Conservation (phyloP, 2,888 invertebrate species). For the Dexiosoma caninum region DNA sequence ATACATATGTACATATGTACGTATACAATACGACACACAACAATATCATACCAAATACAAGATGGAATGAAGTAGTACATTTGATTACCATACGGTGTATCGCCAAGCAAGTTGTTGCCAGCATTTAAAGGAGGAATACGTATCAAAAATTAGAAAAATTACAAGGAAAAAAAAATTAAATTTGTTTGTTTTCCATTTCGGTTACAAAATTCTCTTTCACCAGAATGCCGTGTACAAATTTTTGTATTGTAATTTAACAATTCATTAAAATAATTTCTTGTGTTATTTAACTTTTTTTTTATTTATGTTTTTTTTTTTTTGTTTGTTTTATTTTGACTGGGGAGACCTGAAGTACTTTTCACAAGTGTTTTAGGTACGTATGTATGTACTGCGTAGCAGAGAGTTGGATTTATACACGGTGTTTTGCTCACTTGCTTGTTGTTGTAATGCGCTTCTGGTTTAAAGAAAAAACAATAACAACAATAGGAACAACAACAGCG, state of each 20-base stretch:
- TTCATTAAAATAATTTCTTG: slow-evolving; percentile 60
- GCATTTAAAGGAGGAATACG: slow-evolving; percentile 13
- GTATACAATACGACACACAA: not conserved
- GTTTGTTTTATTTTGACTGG: not conserved
- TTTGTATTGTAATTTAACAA: slow-evolving; percentile 60
- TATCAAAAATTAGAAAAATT: not conserved
- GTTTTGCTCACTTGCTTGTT: not conserved
- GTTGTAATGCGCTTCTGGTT: slow-evolving; percentile 13
- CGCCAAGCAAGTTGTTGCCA: no score
- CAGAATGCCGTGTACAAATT: slow-evolving; percentile 51
- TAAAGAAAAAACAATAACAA: not conserved
- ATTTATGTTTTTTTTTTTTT: not conserved
- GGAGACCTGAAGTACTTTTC: not conserved
- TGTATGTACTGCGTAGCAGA: not conserved
- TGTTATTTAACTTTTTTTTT: slow-evolving; percentile 2
- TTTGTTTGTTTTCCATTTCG: not conserved
- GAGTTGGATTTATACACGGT: slow-evolving; percentile 18
- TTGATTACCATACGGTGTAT: slow-evolving; percentile 3
- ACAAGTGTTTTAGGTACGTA: not conserved
- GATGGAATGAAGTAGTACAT: not conserved
- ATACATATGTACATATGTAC: no score
- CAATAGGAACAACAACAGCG: not conserved
- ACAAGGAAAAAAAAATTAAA: not conserved
- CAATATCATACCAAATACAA: not conserved
- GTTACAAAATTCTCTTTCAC: slow-evolving; percentile 33